Conservation (phyloP, 1,140 invertebrate genomes). For the Thrips palmi region DNA sequence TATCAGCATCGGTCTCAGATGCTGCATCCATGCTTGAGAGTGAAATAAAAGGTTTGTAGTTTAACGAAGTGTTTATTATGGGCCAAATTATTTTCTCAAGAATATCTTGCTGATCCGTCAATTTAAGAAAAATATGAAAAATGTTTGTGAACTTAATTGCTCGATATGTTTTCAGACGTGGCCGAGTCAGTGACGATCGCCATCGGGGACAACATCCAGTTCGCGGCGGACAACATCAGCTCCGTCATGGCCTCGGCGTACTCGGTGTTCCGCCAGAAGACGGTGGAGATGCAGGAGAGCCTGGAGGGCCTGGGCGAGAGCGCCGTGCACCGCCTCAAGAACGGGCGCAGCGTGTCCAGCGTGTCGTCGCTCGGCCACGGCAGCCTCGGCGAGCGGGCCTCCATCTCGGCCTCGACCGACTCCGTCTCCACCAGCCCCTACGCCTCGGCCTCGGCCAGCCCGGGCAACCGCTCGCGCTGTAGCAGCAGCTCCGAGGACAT, state of each 20-base stretch:
- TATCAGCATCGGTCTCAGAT: conserved; percentile 24
- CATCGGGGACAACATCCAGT: conserved; percentile 27
- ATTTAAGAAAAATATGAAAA: conserved; percentile 1
- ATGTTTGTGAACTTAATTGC: conserved; percentile 2
- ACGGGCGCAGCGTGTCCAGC: conserved; percentile 14
- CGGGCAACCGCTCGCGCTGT: conserved; percentile 13
- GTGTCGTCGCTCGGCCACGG: too few relatives aligned
- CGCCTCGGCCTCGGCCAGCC: too few relatives aligned
- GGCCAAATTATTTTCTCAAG: too few relatives aligned
- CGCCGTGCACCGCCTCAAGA: conserved; percentile 17
- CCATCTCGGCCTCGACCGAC: too few relatives aligned
- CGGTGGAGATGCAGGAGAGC: conserved; percentile 27
- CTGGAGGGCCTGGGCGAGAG: conserved; percentile 18
- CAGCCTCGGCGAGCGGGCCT: too few relatives aligned
- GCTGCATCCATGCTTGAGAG: conserved; percentile 28
- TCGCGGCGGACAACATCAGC: conserved; percentile 20
- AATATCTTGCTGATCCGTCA: too few relatives aligned
- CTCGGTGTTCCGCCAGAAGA: conserved; percentile 29
- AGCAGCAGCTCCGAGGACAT: conserved; percentile 17
- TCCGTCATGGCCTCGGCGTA: conserved; percentile 27
- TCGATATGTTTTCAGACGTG: conserved; percentile 21
- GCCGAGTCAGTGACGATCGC: conserved; percentile 28
- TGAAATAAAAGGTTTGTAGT: conserved; percentile 27
- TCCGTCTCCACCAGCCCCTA: background rate
- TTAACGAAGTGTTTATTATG: too few relatives aligned